Evolutionary conservation across 1,140 invertebrate genomes (phyloP), one percentile per base, ranked within the genome.

Genomic region (Heliconius hermathena): DNA sequence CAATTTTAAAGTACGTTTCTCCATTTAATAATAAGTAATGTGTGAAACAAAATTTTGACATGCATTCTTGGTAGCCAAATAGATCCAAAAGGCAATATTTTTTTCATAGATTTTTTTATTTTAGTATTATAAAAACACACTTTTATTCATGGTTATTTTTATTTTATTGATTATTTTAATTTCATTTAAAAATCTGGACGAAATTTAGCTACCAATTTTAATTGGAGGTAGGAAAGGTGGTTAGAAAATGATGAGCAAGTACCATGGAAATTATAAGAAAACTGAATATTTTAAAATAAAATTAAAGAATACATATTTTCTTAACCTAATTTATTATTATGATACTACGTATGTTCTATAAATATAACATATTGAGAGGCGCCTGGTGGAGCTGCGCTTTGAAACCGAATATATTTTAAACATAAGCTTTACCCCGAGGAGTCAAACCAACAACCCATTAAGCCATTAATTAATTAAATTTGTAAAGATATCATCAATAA

Each of bases 191-290:
- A 78, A 71, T 66, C 52, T 83, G 85, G 84, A 88, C 87, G 26
- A 66, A n/a, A 92, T 91, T 91, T 88, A 80, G 91, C 91, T 93
- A 93, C 92, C 92, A 91, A 89, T 86, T 83, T 29, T 70, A 75
- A 85, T 87, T 86, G 84, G 79, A 57, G 46, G 71, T 78, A 49
- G 18, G 71, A 26, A 36, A 73, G 71, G n/a, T 20, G 2, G 20
- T 70, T 66, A 66, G 60, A 29, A 18, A 29, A n/a, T 29, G 1
- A 13, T 29, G 2, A 57, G 60, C 11, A 66, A 26, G 3, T 26
- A n/a, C 26, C n/a, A 66, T 66, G 60, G 60, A 66, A 29, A 66
- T 66, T 66, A 29, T 66, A 22, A 66, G 11, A 66, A 66, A 2
- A 66, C 26, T 26, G 8, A n/a, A 13, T 22, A 22, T 16, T 46